Evolutionary conservation across 2,888 invertebrate species (phyloP).

Genomic region (Neria commutata): DNA sequence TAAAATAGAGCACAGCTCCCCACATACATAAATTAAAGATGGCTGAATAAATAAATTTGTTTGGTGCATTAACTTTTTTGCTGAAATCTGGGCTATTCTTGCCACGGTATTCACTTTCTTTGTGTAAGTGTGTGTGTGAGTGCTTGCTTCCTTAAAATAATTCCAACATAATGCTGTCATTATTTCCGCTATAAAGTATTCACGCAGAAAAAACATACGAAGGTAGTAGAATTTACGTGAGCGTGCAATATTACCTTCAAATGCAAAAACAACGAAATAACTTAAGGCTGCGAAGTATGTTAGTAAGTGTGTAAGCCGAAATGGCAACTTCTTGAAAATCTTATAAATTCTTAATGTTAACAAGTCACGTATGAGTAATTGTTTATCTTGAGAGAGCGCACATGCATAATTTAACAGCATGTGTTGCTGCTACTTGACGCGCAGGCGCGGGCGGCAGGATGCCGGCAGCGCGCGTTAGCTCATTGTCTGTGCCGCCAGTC

Average conservation of each 20-base stretch:
- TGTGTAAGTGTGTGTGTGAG: neutral
- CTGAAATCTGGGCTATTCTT: neutral
- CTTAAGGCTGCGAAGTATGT: too few relatives aligned
- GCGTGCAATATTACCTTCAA: too few relatives aligned
- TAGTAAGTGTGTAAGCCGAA: too few relatives aligned
- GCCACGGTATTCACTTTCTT: neutral
- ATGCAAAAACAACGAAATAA: neutral
- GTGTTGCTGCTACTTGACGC: neutral
- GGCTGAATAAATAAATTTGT: too few relatives aligned
- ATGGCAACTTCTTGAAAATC: conserved; percentile 14
- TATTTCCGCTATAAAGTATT: neutral
- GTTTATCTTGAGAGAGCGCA: conserved; percentile 23
- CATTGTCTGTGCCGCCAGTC: too few relatives aligned
- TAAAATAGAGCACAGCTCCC: too few relatives aligned
- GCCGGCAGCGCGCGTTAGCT: neutral
- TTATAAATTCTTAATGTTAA: conserved; percentile 26
- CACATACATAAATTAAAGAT: too few relatives aligned
- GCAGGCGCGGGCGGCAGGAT: neutral
- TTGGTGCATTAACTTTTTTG: too few relatives aligned
- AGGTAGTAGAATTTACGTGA: too few relatives aligned
- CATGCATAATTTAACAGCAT: conserved; percentile 22
- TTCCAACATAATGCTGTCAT: neutral
- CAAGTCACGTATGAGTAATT: conserved; percentile 31
- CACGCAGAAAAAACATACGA: neutral
- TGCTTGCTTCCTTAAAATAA: neutral